Conservation (phyloP, 2,113 vertebrate species). For the Donacobius atricapilla region DNA sequence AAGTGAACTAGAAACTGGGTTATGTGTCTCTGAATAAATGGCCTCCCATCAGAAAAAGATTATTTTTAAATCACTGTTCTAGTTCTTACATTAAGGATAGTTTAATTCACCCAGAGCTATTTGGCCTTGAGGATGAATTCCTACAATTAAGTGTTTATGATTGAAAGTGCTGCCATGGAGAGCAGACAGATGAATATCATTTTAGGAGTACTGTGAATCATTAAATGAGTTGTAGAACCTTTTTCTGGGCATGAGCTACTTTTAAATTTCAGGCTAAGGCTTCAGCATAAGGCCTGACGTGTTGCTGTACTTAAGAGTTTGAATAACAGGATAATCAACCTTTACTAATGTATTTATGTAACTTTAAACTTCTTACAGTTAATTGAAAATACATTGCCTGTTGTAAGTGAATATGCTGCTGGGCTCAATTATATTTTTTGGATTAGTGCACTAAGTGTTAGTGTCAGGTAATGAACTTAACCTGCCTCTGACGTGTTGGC, state of each 20-base stretch:
- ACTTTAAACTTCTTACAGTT: neutral
- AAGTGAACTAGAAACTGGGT: neutral
- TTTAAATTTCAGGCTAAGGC: neutral
- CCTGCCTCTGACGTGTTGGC: neutral
- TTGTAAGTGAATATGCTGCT: neutral
- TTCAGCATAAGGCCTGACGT: neutral
- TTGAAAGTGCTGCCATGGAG: slow-evolving; percentile 32
- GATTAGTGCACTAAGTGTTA: neutral
- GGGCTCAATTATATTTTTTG: neutral
- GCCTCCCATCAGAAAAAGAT: neutral
- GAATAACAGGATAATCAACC: neutral
- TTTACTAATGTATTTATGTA: neutral
- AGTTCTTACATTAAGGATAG: neutral
- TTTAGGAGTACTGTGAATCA: slow-evolving; percentile 39
- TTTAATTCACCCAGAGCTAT: slow-evolving; percentile 14
- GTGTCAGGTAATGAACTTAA: neutral
- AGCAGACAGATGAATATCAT: slow-evolving; percentile 35
- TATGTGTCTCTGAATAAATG: neutral
- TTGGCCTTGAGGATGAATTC: slow-evolving; percentile 38
- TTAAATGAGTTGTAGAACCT: slow-evolving; percentile 28
- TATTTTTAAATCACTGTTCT: neutral
- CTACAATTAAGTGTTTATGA: slow-evolving; percentile 54
- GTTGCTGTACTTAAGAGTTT: neutral
- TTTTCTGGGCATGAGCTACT: slow-evolving; percentile 7
- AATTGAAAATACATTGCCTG: neutral